Conservation (phyloP, 1,140 invertebrate species). For the Teleopsis dalmanni region DNA sequence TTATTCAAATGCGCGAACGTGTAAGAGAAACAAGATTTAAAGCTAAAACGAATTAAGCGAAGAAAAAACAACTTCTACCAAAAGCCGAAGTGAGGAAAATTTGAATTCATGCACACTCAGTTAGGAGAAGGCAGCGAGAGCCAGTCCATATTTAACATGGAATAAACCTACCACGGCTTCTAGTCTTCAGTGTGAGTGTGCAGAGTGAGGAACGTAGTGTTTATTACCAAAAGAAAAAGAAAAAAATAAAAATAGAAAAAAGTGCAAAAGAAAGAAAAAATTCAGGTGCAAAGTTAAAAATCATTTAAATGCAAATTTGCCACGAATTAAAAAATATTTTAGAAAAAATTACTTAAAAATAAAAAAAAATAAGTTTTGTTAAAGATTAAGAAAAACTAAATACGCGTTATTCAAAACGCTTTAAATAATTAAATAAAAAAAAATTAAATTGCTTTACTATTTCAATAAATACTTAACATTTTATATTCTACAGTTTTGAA, state of each 20-base stretch:
- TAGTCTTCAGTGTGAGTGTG: conserved; percentile 6
- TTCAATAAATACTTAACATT: neutral
- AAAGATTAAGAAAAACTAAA: too few relatives aligned
- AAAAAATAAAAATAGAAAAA: conserved; percentile 1
- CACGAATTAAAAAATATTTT: neutral
- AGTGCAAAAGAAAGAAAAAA: neutral
- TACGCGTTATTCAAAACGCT: too few relatives aligned
- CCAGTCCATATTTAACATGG: conserved; percentile 10
- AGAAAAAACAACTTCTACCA: too few relatives aligned
- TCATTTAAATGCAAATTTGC: neutral
- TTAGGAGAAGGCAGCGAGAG: too few relatives aligned
- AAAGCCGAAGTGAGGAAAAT: too few relatives aligned
- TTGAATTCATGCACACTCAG: too few relatives aligned
- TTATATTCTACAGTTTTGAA: too few relatives aligned
- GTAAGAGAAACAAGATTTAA: too few relatives aligned
- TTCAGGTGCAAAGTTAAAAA: neutral
- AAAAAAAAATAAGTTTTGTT: neutral
- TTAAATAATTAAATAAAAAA: neutral
- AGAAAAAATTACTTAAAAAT: neutral
- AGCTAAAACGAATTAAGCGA: too few relatives aligned
- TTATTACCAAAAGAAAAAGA: neutral
- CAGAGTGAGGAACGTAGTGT: conserved; percentile 3
- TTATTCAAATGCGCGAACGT: too few relatives aligned
- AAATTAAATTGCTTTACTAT: conserved; percentile 20
- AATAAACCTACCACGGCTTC: conserved; percentile 5